Evolutionary conservation across 2,888 invertebrate species (phyloP).

Genomic region (Strigamia transsilvanica): DNA sequence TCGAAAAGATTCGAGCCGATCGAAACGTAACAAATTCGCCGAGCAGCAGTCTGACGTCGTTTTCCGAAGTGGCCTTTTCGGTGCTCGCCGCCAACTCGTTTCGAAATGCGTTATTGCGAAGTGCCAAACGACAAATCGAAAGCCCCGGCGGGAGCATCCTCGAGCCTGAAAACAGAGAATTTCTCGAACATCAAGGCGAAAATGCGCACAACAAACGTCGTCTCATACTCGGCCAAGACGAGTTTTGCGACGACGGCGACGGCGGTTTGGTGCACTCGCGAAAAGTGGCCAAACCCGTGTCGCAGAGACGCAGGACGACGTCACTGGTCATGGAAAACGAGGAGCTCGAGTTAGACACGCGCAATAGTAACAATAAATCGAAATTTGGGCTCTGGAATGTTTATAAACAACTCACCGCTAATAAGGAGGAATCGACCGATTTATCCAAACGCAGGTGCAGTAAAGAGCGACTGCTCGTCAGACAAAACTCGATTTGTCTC

Average conservation of each 20-base stretch:
- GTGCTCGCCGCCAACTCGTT: constrained; percentile 55
- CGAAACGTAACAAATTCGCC: constrained; percentile 27
- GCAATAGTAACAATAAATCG: neutral
- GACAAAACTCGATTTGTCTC: constrained; percentile 36
- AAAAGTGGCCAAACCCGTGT: neutral
- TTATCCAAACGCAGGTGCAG: constrained; percentile 13
- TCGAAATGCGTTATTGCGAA: constrained; percentile 49
- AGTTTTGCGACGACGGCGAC: constrained; percentile 15
- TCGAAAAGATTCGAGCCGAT: constrained; percentile 51
- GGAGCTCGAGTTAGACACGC: neutral
- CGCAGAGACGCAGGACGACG: neutral
- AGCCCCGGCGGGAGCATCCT: constrained; percentile 61
- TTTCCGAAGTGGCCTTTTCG: constrained; percentile 54
- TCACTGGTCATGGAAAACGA: neutral
- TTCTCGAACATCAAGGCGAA: constrained; percentile 63
- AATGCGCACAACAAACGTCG: constrained; percentile 53
- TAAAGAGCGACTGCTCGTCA: neutral
- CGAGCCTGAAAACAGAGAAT: constrained; percentile 63
- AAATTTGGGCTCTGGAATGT: constrained; percentile 16
- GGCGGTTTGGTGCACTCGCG: constrained; percentile 43
- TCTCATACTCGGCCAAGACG: constrained; percentile 32
- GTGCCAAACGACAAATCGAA: constrained; percentile 55
- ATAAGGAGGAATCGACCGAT: neutral
- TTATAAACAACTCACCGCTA: neutral
- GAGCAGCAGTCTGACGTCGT: constrained; percentile 36